Evolutionary conservation across 2,113 vertebrate species (phyloP).

Genomic region (Erpornis zantholeuca): DNA sequence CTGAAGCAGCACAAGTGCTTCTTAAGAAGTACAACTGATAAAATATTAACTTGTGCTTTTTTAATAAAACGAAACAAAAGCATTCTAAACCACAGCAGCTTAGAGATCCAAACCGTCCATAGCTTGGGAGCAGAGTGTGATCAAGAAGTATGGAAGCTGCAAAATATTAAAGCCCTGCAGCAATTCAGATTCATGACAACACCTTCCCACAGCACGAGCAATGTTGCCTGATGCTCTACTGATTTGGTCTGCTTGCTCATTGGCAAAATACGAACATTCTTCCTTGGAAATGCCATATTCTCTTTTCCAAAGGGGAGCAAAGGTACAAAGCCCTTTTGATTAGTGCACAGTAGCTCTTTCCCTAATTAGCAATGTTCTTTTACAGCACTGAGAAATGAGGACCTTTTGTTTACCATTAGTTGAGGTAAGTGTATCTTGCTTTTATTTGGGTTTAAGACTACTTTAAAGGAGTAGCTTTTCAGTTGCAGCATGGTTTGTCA

Average conservation of each 20-base stretch:
- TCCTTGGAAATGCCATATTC: neutral
- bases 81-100: conserved; percentile 11
- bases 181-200: neutral
- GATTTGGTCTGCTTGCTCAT: neutral
- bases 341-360: neutral
- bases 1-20: neutral
- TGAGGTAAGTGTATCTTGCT: conserved; percentile 66
- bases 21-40: neutral
- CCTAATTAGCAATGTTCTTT: conserved; percentile 31
- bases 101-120: neutral
- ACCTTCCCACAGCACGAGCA: neutral
- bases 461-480: conserved; percentile 63
- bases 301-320: neutral
- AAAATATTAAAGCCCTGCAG: neutral
- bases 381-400: conserved; percentile 53
- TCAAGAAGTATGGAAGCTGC: neutral
- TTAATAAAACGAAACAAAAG: conserved; percentile 30
- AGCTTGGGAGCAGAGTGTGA: neutral
- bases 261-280: neutral
- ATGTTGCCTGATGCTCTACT: neutral
- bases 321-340: neutral
- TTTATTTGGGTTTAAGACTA: conserved; percentile 69
- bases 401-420: conserved; percentile 51
- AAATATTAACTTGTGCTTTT: conserved; percentile 47
- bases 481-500: conserved; percentile 63